phyloP scores from a whole-genome alignment of 2,888 invertebrate species.

The Machimus atricapillus region DNA sequence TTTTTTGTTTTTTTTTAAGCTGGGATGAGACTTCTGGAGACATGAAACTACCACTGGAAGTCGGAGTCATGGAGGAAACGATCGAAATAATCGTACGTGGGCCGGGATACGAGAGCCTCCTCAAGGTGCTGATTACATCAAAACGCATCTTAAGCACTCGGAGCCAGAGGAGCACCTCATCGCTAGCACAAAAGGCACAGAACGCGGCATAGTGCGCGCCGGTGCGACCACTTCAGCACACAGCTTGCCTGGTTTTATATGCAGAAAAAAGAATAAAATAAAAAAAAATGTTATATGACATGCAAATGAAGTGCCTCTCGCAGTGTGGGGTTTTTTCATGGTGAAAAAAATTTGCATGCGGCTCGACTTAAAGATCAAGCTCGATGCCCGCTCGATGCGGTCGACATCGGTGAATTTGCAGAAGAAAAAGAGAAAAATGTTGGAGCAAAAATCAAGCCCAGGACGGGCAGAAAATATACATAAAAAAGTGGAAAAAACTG shows the following conservation, averaged over 20 bases:
- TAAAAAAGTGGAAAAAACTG: neutral
- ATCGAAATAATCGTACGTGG: neutral
- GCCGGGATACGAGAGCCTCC: neutral
- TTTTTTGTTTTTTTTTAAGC: neutral
- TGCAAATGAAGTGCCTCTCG: conserved; percentile 15
- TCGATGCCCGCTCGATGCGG: neutral
- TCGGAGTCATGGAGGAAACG: neutral
- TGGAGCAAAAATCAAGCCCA: neutral
- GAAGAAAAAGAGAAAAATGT: neutral
- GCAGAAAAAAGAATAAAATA: neutral
- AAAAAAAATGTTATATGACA: neutral
- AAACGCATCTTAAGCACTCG: neutral
- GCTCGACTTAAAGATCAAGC: conserved; percentile 3
- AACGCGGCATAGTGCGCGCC: neutral
- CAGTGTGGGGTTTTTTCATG: neutral
- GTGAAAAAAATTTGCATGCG: neutral
- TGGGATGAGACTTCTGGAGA: neutral
- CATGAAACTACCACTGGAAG: neutral
- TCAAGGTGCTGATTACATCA: neutral
- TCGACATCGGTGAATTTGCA: neutral
- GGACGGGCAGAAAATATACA: neutral
- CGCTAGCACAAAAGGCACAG: neutral
- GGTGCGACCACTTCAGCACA: neutral
- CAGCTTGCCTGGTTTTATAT: neutral
- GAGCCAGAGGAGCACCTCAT: neutral